Conservation (phyloP, 2,113 vertebrate species). For the Leptobrachium leishanense region DNA sequence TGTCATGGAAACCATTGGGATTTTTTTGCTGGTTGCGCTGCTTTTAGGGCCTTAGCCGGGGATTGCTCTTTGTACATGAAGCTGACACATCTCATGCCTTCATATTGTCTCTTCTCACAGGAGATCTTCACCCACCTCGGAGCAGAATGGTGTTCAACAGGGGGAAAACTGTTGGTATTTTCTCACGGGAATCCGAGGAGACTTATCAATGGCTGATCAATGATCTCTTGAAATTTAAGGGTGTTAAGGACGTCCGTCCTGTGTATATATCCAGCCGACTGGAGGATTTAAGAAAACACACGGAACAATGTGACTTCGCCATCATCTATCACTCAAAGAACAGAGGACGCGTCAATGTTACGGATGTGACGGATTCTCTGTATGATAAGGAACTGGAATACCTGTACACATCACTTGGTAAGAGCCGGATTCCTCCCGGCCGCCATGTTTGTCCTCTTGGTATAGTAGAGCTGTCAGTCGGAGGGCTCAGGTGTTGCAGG, state of each 20-base stretch:
- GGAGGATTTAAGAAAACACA: not conserved
- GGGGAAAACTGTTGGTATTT: not conserved
- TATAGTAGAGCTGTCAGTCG: too few species aligned
- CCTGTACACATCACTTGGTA: not conserved
- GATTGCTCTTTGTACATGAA: too few species aligned
- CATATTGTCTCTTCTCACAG: too few species aligned
- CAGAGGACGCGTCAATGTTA: conserved; percentile 20
- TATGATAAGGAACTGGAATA: conserved; percentile 18
- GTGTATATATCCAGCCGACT: conserved; percentile 10
- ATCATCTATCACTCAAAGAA: conserved; percentile 25
- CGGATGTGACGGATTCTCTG: conserved; percentile 25
- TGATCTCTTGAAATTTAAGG: not conserved
- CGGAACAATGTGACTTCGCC: conserved; percentile 3
- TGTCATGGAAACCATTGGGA: too few species aligned
- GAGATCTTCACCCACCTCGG: not conserved
- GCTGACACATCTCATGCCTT: too few species aligned
- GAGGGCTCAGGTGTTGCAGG: too few species aligned
- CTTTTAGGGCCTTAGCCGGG: too few species aligned
- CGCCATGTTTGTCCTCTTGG: too few species aligned
- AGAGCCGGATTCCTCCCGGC: not conserved
- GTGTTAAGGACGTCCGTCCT: not conserved
- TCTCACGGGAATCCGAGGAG: not conserved
- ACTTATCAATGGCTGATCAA: not conserved
- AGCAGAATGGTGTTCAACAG: not conserved
- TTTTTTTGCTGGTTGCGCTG: too few species aligned